Percentiles rank a stretch among this genome's conserved stretches.
These are phyloP conservation scores for Poicephalus meyeri DNA, from an alignment of 2,113 vertebrate species.

Conservation along the genomic window DNA sequence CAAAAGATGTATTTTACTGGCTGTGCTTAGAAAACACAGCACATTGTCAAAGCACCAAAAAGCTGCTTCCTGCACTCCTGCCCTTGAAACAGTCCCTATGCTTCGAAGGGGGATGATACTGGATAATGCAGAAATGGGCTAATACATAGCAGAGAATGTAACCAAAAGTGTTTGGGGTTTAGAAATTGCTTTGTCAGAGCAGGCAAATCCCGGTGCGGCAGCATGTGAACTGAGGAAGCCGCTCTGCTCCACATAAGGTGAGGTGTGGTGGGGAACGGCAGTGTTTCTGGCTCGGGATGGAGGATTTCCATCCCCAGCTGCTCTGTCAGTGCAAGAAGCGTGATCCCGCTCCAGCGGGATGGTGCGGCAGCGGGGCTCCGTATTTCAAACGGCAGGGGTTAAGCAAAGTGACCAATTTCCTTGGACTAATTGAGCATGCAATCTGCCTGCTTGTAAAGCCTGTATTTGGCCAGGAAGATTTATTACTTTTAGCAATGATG, in stretches of 20 bases:
- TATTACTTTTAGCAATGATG: conserved; percentile 58
- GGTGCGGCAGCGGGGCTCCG: not conserved
- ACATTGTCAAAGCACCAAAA: not conserved
- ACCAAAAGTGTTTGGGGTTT: not conserved
- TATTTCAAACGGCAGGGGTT: conserved; percentile 60
- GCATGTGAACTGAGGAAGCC: not conserved
- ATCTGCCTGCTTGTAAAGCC: conserved; percentile 60
- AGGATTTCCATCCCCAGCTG: not conserved
- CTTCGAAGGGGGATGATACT: not conserved
- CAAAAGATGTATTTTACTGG: not conserved
- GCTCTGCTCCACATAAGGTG: not conserved
- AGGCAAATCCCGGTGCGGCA: not conserved
- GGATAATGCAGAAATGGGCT: conserved; percentile 5
- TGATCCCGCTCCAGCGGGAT: not conserved
- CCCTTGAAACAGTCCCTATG: not conserved
- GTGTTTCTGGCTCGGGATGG: not conserved
- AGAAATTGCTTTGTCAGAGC: rapidly evolving
- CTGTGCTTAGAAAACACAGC: not conserved
- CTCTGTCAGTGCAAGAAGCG: not conserved
- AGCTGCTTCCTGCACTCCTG: not conserved
- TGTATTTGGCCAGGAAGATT: conserved; percentile 64
- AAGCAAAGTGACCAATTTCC: conserved; percentile 64
- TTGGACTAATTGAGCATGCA: conserved; percentile 69
- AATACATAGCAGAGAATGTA: not conserved
- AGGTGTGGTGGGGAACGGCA: not conserved